Evolutionary conservation across 1,140 invertebrate genomes (phyloP), one percentile per base, ranked within the genome.

Genomic region (Leptestheria dahalacensis): DNA sequence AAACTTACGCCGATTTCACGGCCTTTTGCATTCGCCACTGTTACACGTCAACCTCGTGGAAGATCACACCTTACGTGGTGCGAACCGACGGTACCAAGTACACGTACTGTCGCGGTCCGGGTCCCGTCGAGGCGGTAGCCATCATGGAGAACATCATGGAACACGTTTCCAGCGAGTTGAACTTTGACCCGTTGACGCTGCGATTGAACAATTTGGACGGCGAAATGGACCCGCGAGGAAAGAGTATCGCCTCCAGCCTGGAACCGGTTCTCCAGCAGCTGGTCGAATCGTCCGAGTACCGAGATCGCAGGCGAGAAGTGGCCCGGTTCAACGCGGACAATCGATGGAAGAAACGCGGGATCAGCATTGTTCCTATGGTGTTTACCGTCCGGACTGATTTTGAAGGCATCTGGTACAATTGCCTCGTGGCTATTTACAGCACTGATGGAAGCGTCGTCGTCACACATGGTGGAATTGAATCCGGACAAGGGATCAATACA

Each of bases 401-500:
- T 29, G 33, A 15, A 58, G n/a, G 23, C 20, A 46, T 48, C 21
- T 47, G 24, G 33, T 26, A 18, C 23, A 52, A 26, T 23, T 24
- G 15, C n/a, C 28, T 81, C 21, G 75, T 91, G 1, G 80, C 82
- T 2, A 78, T 91, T 61, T 88, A 82, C 68, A 80, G 83, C 46
- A 70, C 71, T 2, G 88, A 91, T 73, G 86, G 86, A 9, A 82
- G 83, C 0, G 84, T 91, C 1, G 75, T 79, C 0, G 74, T 91
- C 33, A 75, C 77, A 11, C 85, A 89, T 66, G 85, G 82, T 52
- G 87, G 86, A 28, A 80, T 88, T 46, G 88, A 93, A 77, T 84
- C 84, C 72, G 89, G 88, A 11, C 88, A 91, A 75, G 88, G 89
- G 2, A 79, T 91, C 51, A 86, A 82, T 60, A 81, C 79, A 0